Base-by-base conservation (phyloP, 2,797 vertebrate genomes). In the Acrocephalus scirpaceus region DNA sequence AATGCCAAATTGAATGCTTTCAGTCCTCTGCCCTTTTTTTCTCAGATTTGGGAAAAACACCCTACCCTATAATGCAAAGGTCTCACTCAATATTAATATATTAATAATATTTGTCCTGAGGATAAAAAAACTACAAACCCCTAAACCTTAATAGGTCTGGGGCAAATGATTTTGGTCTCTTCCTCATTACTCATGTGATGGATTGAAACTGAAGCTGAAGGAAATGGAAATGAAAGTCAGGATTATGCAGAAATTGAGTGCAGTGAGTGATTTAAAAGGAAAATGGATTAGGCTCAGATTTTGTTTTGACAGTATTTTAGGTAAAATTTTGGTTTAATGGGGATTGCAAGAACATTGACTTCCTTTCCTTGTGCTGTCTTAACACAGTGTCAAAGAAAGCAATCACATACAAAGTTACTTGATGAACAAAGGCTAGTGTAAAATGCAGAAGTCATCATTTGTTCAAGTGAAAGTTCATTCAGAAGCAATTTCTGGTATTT, bases 221-320 rank as follows among this genome's bases (percentile, higher is more conserved):
- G 62, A 93, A 88, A 87, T 71, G 77, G 70, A 94, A 92, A 83
- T 61, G 76, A 80, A 94, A 96, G n/a, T 84, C 56, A 82, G 62
- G 62, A 77, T 72, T 72, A 50, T 36, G 27, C 64, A 90, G 70
- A 72, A 92, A 32, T 38, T 74, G 66, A 84, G 38, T 38, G 62
- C 36, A 78, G 45, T 90, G 48, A 69, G 26, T 89, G 65, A 88
- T 78, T 94, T 73, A 76, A 45, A 94, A 81, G 18, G 36, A 85
- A 86, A 94, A 76, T 54, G 18, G 54, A 70, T 86, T 88, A 66
- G 64, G 32, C 40, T 92, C 60, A 85, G 65, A 38, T 74, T 61
- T 85, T 91, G 57, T 92, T 95, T 88, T 90, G 83, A 92, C 67
- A 81, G 44, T n/a, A 93, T 88, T 81, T 82, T 67, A 77, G 54